Percentiles rank a stretch among this genome's conserved stretches.
phyloP scores from a whole-genome alignment of 2,888 invertebrate genomes.

The Parasteatoda lunata region DNA sequence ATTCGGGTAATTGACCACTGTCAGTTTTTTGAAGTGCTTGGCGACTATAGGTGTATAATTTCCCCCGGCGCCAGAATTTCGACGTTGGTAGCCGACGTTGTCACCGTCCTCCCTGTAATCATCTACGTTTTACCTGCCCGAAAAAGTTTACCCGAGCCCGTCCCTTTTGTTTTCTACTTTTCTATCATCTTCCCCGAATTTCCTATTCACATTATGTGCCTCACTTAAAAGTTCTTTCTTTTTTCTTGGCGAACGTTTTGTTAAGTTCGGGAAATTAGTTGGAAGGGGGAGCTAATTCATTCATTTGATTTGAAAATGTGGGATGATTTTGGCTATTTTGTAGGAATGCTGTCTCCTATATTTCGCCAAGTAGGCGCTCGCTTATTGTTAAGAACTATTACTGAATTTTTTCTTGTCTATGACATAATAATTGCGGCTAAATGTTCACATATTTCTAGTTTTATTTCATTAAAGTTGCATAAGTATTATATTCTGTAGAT shows the following conservation, averaged over 20 bases:
- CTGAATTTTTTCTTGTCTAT: too few relatives aligned
- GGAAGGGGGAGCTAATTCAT: too few relatives aligned
- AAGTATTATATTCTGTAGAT: too few relatives aligned
- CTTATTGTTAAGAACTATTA: too few relatives aligned
- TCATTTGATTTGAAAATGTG: too few relatives aligned
- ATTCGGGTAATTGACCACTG: conserved; percentile 59
- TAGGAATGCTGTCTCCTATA: too few relatives aligned
- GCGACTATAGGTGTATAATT: conserved; percentile 54
- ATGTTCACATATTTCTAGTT: too few relatives aligned
- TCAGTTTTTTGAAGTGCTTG: conserved; percentile 42
- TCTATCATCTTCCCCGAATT: neutral
- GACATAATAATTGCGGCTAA: too few relatives aligned
- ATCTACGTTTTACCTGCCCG: conserved; percentile 13
- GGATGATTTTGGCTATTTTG: too few relatives aligned
- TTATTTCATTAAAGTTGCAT: too few relatives aligned
- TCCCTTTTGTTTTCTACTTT: neutral
- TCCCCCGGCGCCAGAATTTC: conserved; percentile 48
- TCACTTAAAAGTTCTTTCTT: neutral
- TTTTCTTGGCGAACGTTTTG: neutral
- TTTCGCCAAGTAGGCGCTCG: too few relatives aligned
- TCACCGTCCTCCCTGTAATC: conserved; percentile 62
- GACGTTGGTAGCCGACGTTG: conserved; percentile 48
- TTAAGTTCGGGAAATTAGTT: neutral
- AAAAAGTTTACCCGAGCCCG: conserved; percentile 12
- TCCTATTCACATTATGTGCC: neutral